phyloP scores from a whole-genome alignment of 2,113 vertebrate species.

The Triplophysa dalaica region DNA sequence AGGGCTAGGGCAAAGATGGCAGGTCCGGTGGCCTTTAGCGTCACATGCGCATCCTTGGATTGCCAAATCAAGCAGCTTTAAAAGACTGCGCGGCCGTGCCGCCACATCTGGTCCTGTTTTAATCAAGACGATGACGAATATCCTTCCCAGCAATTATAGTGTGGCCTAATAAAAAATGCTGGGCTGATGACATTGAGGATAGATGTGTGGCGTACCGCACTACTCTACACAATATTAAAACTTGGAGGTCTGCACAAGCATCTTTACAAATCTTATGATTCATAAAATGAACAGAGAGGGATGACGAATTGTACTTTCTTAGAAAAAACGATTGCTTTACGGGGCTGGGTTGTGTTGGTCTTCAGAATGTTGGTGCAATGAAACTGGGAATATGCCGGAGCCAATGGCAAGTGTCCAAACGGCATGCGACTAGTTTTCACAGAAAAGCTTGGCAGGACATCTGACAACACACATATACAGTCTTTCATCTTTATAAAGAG shows the following conservation, averaged over 20 bases:
- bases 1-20: slow-evolving; percentile 41
- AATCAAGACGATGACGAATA: slow-evolving; percentile 50
- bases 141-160: slow-evolving; percentile 39
- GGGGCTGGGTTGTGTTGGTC: neutral
- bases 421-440: neutral
- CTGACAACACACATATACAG: slow-evolving; percentile 21
- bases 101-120: slow-evolving; percentile 46
- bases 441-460: neutral
- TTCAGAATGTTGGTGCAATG: neutral
- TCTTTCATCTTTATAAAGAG: slow-evolving; percentile 18
- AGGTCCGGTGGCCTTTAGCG: slow-evolving; percentile 40
- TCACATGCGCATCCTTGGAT: neutral
- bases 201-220: slow-evolving; percentile 18
- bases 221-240: slow-evolving; percentile 10
- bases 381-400: neutral
- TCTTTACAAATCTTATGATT: neutral
- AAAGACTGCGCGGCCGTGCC: neutral
- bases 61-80: neutral
- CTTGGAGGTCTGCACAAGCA: neutral
- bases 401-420: neutral
- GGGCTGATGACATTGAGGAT: slow-evolving; percentile 25
- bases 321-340: neutral
- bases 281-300: neutral
- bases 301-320: neutral
- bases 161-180: slow-evolving; percentile 8